phyloP scores from a whole-genome alignment of 2,888 invertebrate genomes.

The Xestoiulus laeticollis region DNA sequence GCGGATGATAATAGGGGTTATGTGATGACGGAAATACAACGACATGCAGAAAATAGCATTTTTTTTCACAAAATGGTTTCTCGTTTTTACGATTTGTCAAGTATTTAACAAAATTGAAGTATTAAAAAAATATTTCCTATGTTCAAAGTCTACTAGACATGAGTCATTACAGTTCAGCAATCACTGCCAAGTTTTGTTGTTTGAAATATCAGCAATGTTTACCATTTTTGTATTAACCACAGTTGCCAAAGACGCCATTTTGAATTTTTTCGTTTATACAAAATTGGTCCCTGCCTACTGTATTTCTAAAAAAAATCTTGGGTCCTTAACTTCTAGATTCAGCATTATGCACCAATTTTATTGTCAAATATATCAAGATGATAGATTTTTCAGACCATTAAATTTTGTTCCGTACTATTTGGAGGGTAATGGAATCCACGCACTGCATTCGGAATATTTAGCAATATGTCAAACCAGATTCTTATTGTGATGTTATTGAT shows the following conservation, averaged over 20 bases:
- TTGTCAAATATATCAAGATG: not conserved
- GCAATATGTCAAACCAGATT: not conserved
- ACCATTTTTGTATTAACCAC: too few species aligned
- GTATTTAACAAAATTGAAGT: not conserved
- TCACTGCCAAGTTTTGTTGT: not conserved
- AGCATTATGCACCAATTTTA: not conserved
- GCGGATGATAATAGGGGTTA: not conserved
- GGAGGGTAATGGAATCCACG: not conserved
- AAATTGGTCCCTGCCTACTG: not conserved
- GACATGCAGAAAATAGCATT: not conserved
- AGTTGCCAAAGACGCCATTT: not conserved
- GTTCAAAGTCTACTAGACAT: not conserved
- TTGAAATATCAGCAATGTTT: not conserved
- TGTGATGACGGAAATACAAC: not conserved
- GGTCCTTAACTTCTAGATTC: not conserved
- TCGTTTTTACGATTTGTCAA: not conserved
- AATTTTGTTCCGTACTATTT: not conserved
- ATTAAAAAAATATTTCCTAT: not conserved
- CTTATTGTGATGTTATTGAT: not conserved
- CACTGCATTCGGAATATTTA: not conserved
- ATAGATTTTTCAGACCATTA: not conserved
- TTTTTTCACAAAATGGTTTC: not conserved
- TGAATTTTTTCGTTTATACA: not conserved
- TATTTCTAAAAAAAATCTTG: not conserved
- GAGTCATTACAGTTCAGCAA: not conserved